phyloP scores from a whole-genome alignment of 2,113 vertebrate species.

The Isichthys henryi region DNA sequence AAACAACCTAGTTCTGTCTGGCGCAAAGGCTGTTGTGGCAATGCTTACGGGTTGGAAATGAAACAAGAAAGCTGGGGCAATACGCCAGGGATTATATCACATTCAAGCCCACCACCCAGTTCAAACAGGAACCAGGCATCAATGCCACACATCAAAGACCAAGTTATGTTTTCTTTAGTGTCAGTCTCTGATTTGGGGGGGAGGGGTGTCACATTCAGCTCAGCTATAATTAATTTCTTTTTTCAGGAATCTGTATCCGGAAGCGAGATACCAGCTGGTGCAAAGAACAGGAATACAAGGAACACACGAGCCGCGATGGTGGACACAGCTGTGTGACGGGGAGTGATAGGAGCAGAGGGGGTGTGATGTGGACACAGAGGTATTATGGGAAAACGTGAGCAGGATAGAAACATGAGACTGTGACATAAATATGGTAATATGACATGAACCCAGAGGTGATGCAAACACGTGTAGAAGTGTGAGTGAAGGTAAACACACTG shows the following conservation, averaged over 20 bases:
- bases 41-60: conserved; percentile 23
- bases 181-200: background rate
- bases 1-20: conserved; percentile 67
- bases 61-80: conserved; percentile 14
- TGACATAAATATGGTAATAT: background rate
- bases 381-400: background rate
- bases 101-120: background rate
- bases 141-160: background rate
- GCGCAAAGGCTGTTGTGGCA: conserved; percentile 40
- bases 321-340: background rate
- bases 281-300: background rate
- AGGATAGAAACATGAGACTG: background rate
- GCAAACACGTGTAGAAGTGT: background rate
- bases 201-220: too few relatives aligned
- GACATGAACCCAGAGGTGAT: background rate
- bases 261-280: background rate
- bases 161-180: background rate
- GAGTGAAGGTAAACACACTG: background rate
- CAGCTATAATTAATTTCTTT: background rate
- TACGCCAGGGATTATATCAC: conserved; percentile 20
- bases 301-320: background rate
- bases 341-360: background rate
- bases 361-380: background rate
- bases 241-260: background rate
- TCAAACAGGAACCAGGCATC: background rate